phyloP scores from a whole-genome alignment of 2,888 invertebrate genomes.

The Tachystola acroxantha region DNA sequence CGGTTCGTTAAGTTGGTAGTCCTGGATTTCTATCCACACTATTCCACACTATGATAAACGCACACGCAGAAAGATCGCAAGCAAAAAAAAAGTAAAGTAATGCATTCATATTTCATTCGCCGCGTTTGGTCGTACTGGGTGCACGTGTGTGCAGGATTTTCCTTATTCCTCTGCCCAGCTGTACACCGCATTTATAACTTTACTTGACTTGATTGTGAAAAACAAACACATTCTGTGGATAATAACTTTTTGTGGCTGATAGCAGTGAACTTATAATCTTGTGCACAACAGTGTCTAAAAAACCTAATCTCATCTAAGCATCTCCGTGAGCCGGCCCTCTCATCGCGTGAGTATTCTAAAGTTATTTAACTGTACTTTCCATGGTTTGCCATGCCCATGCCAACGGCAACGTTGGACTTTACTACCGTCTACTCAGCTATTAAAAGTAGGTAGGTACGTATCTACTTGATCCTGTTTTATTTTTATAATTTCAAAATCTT shows the following conservation, averaged over 20 bases:
- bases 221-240: constrained; percentile 29
- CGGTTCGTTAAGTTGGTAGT: too few species aligned
- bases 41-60: too few species aligned
- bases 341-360: constrained; percentile 59
- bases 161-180: constrained; percentile 18
- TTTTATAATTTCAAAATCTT: too few species aligned
- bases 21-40: too few species aligned
- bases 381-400: constrained; percentile 39
- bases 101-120: too few species aligned
- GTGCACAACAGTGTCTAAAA: constrained; percentile 38
- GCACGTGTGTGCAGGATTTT: constrained; percentile 17
- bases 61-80: too few species aligned
- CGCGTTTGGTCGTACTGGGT: constrained; percentile 48
- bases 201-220: constrained; percentile 34
- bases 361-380: constrained; percentile 69
- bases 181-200: constrained; percentile 41
- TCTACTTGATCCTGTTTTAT: too few species aligned
- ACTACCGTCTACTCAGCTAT: not conserved
- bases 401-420: constrained; percentile 25
- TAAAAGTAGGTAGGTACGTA: too few species aligned
- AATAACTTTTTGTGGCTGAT: constrained; percentile 40
- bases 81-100: too few species aligned
- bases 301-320: constrained; percentile 42
- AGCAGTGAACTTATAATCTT: constrained; percentile 42
- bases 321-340: constrained; percentile 35